Evolutionary conservation across 2,888 invertebrate genomes (phyloP).

Genomic region (Leptothorax acervorum): DNA sequence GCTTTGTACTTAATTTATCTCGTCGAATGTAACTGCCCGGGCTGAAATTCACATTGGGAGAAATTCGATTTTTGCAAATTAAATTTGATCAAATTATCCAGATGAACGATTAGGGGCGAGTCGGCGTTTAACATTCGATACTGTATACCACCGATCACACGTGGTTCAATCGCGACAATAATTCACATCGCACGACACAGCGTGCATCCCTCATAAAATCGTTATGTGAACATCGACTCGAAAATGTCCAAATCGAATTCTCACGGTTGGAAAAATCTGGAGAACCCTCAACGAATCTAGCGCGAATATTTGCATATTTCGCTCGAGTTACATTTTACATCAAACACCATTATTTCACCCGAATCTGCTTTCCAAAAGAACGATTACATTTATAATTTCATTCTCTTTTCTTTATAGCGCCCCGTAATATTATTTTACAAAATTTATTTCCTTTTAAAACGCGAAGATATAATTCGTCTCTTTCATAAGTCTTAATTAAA

Average conservation of each 20-base stretch:
- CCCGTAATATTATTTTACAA: background rate
- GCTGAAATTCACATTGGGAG: slow-evolving; percentile 13
- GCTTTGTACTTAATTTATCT: slow-evolving; percentile 24
- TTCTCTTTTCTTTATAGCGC: background rate
- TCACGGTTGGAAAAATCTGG: slow-evolving; percentile 20
- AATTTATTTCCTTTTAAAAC: slow-evolving; percentile 4
- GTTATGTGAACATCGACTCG: slow-evolving; percentile 39
- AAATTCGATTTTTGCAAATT: slow-evolving; percentile 42
- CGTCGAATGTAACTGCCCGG: slow-evolving; percentile 12
- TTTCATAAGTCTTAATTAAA: background rate
- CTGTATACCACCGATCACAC: slow-evolving; percentile 34
- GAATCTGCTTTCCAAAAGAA: background rate
- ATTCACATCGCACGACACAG: slow-evolving; percentile 32
- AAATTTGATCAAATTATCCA: slow-evolving; percentile 17
- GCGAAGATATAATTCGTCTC: background rate
- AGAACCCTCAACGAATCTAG: background rate
- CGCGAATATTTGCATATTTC: slow-evolving; percentile 28
- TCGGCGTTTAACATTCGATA: slow-evolving; percentile 48
- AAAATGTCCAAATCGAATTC: slow-evolving; percentile 15
- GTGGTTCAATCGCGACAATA: slow-evolving; percentile 51
- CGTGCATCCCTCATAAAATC: slow-evolving; percentile 27
- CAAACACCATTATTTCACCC: background rate
- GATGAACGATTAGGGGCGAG: slow-evolving; percentile 31
- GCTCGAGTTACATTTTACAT: slow-evolving; percentile 6
- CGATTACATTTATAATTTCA: background rate